Evolutionary conservation across 2,888 invertebrate species (phyloP).

Genomic region (Lysandra coridon): DNA sequence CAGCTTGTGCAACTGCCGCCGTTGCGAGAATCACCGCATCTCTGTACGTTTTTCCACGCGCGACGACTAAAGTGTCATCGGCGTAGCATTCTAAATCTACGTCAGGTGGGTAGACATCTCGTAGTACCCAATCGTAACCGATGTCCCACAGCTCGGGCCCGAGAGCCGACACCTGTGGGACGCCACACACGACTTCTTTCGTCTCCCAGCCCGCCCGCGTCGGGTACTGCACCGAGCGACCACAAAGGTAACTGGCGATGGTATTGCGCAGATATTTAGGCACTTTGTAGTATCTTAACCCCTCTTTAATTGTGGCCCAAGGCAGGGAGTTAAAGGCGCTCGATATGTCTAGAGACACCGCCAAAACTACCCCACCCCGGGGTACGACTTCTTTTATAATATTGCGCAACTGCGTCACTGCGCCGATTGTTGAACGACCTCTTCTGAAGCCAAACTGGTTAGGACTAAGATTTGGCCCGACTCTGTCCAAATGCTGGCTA

Average conservation of each 20-base stretch:
- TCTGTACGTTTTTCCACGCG: no score
- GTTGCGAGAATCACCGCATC: background rate
- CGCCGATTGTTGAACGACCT: background rate
- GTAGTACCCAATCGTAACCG: background rate
- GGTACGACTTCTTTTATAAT: background rate
- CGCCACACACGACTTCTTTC: no score
- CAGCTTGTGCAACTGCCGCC: background rate
- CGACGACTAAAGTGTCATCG: background rate
- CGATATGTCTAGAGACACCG: background rate
- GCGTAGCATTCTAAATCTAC: background rate
- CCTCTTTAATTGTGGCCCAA: background rate
- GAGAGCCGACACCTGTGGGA: no score
- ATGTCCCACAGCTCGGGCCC: background rate
- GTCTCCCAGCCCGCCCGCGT: no score
- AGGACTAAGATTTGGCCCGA: background rate
- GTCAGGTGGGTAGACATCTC: background rate
- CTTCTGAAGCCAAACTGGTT: background rate
- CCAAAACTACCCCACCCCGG: background rate
- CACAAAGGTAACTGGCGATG: no score
- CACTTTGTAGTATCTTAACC: background rate
- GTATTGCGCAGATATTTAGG: no score
- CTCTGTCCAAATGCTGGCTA: background rate
- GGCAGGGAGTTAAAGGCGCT: background rate
- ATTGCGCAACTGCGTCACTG: background rate
- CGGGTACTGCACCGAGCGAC: no score